Evolutionary conservation across 2,888 invertebrate species (phyloP).

Genomic region (Papilio protenor): DNA sequence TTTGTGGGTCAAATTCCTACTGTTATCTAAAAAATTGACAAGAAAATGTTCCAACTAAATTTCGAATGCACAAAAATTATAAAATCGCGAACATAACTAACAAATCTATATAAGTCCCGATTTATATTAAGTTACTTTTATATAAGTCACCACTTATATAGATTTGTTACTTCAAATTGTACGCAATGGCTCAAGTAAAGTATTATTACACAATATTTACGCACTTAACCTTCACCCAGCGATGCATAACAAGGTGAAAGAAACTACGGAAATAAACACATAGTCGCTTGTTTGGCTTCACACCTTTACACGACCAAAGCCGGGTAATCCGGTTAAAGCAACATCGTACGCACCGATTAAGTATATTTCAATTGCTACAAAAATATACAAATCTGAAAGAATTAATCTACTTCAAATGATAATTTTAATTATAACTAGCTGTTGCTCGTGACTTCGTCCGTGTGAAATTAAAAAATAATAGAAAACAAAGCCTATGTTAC

Average conservation of each 20-base stretch:
- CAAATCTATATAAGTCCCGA: too few species aligned
- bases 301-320: slow-evolving; percentile 66
- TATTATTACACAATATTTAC: slow-evolving; percentile 48
- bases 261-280: slow-evolving; percentile 67
- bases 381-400: neutral
- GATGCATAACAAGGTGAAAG: slow-evolving; percentile 61
- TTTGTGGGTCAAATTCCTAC: neutral
- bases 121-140: too few species aligned
- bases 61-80: neutral
- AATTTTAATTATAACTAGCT: neutral
- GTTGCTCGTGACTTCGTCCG: too few species aligned
- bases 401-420: neutral
- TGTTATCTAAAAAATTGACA: neutral
- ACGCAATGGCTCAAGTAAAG: slow-evolving; percentile 7
- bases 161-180: neutral
- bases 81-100: too few species aligned
- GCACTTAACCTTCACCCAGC: slow-evolving; percentile 55
- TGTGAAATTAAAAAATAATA: too few species aligned
- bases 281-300: slow-evolving; percentile 66
- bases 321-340: slow-evolving; percentile 66
- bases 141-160: too few species aligned
- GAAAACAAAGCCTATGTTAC: too few species aligned
- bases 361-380: neutral
- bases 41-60: neutral
- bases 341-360: slow-evolving; percentile 46